These are phyloP conservation scores for Lanistes nyassanus DNA, from an alignment of 1,140 invertebrate genomes.

Conservation along the genomic window DNA sequence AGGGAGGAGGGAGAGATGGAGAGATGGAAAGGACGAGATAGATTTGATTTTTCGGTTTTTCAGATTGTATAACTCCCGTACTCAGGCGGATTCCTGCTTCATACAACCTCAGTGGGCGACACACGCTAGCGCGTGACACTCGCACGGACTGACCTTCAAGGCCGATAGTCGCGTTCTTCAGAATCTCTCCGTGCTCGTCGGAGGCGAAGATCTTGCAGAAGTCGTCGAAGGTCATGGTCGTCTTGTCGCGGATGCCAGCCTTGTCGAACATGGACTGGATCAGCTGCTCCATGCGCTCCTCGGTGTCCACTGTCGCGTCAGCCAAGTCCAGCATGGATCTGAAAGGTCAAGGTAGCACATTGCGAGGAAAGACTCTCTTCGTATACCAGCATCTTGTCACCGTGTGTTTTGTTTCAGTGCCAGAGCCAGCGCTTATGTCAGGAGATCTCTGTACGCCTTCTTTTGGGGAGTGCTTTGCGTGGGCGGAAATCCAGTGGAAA, in stretches of 20 bases:
- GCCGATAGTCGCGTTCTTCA: conserved; percentile 36
- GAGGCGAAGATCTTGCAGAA: conserved; percentile 97
- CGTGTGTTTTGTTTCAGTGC: no score
- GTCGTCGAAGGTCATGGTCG: conserved; percentile 91
- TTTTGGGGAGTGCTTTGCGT: no score
- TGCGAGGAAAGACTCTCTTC: not conserved
- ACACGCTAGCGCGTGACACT: no score
- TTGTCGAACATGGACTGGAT: conserved; percentile 91
- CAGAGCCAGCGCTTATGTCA: no score
- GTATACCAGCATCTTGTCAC: conserved; percentile 27
- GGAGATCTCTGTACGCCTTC: no score
- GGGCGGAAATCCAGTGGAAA: no score
- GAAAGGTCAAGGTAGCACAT: not conserved
- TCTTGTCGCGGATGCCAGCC: conserved; percentile 90
- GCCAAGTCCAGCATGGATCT: conserved; percentile 93
- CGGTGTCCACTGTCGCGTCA: conserved; percentile 63
- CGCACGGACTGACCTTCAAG: conserved; percentile 33
- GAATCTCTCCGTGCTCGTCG: conserved; percentile 74
- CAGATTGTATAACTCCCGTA: no score
- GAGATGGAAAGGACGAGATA: no score
- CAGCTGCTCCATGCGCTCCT: conserved; percentile 70
- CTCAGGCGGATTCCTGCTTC: no score
- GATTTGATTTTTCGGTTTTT: no score
- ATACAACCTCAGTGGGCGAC: no score
- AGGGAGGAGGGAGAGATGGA: no score